These are phyloP conservation scores for Glandiceps talaboti DNA, from an alignment of 53 echinoderm and acorn worm genomes.

Conservation along the genomic window DNA sequence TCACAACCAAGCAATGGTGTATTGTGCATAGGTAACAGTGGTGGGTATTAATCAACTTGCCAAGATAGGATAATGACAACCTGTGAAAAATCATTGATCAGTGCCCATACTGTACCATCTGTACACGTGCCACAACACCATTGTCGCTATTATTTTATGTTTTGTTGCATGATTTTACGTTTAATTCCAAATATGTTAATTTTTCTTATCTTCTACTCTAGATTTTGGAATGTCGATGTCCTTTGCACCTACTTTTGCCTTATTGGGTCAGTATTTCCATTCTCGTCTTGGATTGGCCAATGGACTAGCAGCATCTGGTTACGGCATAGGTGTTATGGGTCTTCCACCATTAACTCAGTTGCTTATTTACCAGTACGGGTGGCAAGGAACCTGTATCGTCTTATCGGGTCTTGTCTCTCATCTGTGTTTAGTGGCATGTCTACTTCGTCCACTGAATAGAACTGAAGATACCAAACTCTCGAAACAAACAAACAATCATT, in stretches of 20 bases:
- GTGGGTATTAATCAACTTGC: too few relatives aligned
- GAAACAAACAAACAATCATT: neutral
- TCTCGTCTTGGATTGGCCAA: neutral
- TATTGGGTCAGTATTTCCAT: neutral
- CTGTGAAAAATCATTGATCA: too few relatives aligned
- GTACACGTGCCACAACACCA: too few relatives aligned
- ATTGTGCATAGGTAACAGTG: too few relatives aligned
- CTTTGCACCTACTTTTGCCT: neutral
- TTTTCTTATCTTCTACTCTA: too few relatives aligned
- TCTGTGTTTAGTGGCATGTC: neutral
- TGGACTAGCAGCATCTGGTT: neutral
- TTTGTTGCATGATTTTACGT: too few relatives aligned
- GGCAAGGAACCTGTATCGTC: neutral
- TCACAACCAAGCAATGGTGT: too few relatives aligned
- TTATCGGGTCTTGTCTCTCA: neutral
- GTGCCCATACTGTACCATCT: too few relatives aligned
- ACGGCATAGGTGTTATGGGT: neutral
- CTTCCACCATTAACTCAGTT: neutral
- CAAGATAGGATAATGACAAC: too few relatives aligned
- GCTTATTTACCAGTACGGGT: neutral
- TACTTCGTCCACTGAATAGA: neutral
- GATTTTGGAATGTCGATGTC: neutral
- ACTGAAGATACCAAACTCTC: neutral
- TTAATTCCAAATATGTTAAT: too few relatives aligned
- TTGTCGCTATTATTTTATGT: too few relatives aligned